These are phyloP conservation scores for Haemorhous mexicanus DNA, from an alignment of 2,113 vertebrate species.

Conservation along the genomic window DNA sequence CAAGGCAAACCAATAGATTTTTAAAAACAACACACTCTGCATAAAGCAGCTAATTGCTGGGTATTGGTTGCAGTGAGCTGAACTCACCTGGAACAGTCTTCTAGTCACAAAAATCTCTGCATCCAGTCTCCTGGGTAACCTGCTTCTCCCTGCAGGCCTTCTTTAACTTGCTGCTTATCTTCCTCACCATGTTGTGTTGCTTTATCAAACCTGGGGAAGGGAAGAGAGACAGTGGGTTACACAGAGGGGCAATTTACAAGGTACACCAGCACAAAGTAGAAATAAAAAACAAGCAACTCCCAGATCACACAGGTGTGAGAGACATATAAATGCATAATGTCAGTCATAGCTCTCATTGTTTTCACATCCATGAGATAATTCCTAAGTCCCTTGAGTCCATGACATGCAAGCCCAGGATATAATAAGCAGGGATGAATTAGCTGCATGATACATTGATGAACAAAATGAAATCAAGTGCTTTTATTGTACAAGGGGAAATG, in stretches of 20 bases:
- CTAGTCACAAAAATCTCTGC: not conserved
- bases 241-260: not conserved
- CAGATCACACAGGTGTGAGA: not conserved
- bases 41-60: not conserved
- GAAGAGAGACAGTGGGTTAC: not conserved
- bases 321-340: not conserved
- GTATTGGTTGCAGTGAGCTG: not conserved
- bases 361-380: not conserved
- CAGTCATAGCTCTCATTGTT: not conserved
- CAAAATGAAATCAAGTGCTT: not conserved
- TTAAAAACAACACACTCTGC: not conserved
- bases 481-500: constrained; percentile 33
- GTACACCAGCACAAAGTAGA: not conserved
- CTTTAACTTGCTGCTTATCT: constrained; percentile 32
- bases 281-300: constrained; percentile 9
- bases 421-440: constrained; percentile 8
- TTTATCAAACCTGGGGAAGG: not conserved
- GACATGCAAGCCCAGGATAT: not conserved
- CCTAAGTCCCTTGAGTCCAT: not conserved
- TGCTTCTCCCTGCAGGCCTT: not conserved
- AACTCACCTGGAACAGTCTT: not conserved
- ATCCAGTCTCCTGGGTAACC: not conserved
- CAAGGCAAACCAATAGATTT: not conserved
- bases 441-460: not conserved
- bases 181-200: not conserved